phyloP scores from a whole-genome alignment of 2,797 vertebrate genomes.

The Hemibagrus guttatus region DNA sequence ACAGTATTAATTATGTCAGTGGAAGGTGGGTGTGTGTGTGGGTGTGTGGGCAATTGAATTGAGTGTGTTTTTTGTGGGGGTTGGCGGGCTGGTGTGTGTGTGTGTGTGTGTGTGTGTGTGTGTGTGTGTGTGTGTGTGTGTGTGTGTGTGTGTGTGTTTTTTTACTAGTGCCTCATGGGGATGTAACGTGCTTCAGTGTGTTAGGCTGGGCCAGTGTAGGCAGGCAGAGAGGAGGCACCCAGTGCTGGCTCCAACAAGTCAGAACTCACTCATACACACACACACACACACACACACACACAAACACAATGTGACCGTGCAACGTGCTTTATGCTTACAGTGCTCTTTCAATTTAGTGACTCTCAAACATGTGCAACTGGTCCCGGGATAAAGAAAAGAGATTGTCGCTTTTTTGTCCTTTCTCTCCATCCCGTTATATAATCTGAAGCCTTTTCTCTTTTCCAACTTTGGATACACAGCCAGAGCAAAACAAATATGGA shows the following conservation, averaged over 20 bases:
- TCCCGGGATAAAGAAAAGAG: conserved; percentile 11
- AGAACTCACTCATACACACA: conserved; percentile 44
- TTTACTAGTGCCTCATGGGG: conserved; percentile 27
- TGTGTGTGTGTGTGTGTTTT: conserved; percentile 21
- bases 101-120: conserved; percentile 20
- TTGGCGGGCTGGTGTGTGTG: not conserved
- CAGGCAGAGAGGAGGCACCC: conserved; percentile 64
- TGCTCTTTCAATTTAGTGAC: conserved; percentile 24
- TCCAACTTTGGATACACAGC: conserved; percentile 49
- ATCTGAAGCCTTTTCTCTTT: conserved; percentile 34
- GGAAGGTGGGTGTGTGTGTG: not conserved
- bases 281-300: not conserved
- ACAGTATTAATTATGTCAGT: not conserved
- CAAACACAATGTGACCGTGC: conserved; percentile 43
- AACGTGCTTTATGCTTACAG: conserved; percentile 43
- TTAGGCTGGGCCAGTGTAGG: conserved; percentile 62
- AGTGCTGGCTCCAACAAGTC: conserved; percentile 58
- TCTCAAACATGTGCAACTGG: conserved; percentile 11
- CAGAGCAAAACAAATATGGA: conserved; percentile 53
- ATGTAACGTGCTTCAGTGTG: conserved; percentile 60
- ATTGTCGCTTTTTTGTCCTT: not conserved
- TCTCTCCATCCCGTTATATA: conserved; percentile 17
- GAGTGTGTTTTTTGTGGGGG: too few species aligned
- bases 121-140: conserved; percentile 8
- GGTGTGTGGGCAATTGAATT: too few species aligned